Evolutionary conservation across 2,113 vertebrate genomes (phyloP).

Genomic region (Catharus fuscescens): DNA sequence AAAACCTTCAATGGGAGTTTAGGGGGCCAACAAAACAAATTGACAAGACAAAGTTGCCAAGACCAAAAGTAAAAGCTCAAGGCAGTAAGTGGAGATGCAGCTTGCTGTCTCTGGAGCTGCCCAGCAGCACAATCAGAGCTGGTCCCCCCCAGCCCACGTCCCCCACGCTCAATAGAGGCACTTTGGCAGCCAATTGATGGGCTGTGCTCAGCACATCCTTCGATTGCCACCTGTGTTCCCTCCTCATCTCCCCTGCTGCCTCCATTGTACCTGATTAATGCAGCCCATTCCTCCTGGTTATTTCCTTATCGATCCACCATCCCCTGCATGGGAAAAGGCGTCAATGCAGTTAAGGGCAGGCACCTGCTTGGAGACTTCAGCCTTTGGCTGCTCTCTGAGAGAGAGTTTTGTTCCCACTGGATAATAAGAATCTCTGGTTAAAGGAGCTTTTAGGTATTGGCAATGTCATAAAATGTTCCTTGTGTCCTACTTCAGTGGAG

Average conservation of each 20-base stretch:
- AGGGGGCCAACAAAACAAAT: neutral
- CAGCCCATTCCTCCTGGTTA: conserved; percentile 48
- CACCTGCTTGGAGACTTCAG: neutral
- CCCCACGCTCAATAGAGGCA: neutral
- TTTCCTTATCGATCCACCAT: conserved; percentile 43
- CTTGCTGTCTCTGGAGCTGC: neutral
- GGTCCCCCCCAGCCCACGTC: neutral
- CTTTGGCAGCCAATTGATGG: neutral
- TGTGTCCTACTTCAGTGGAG: neutral
- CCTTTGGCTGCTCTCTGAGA: neutral
- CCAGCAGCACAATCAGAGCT: neutral
- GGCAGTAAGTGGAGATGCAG: neutral
- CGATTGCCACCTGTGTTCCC: conserved; percentile 33
- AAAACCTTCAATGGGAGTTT: neutral
- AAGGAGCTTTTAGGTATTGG: conserved; percentile 17
- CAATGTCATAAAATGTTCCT: conserved; percentile 17
- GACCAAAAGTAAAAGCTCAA: neutral
- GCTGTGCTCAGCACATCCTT: conserved; percentile 5
- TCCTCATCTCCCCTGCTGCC: conserved; percentile 32
- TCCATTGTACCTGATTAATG: conserved; percentile 41
- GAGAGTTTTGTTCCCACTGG: neutral
- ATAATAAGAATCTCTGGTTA: conserved; percentile 35
- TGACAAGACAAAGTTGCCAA: neutral
- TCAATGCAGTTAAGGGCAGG: conserved; percentile 47
- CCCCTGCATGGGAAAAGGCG: conserved; percentile 3